A percentile compares a stretch with the other conserved stretches of the same genome.
These are phyloP conservation scores for Dipodomys merriami DNA, from an alignment of 2,113 vertebrate species.

Conservation along the genomic window DNA sequence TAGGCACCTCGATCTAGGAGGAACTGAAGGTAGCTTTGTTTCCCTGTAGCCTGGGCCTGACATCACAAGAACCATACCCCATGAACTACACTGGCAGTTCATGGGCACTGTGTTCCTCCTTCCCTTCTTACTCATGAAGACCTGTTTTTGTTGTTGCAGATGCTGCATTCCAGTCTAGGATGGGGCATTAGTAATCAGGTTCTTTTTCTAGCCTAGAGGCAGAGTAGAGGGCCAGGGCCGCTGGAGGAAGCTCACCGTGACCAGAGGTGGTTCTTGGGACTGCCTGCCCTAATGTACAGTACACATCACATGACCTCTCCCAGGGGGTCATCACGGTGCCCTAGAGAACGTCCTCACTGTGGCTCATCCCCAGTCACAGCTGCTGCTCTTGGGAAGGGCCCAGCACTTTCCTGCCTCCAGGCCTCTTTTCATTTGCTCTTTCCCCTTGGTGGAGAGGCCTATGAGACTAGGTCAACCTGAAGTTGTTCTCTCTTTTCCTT, in stretches of 20 bases:
- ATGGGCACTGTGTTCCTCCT: not conserved
- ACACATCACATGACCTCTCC: not conserved
- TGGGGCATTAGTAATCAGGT: not conserved
- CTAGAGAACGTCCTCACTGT: not conserved
- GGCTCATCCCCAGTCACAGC: not conserved
- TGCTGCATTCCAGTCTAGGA: not conserved
- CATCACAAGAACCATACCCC: not conserved
- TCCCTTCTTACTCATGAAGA: not conserved
- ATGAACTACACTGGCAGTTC: not conserved
- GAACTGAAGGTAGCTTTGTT: not conserved
- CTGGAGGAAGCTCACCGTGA: not conserved
- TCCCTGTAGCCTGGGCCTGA: not conserved
- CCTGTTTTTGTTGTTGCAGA: not conserved
- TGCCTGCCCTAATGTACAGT: not conserved
- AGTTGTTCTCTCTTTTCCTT: not conserved
- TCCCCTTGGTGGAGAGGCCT: not conserved
- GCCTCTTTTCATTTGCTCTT: not conserved
- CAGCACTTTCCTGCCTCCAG: not conserved
- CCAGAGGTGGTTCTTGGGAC: rapidly evolving
- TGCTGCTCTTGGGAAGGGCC: not conserved
- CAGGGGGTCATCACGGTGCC: not conserved
- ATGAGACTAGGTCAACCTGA: not conserved
- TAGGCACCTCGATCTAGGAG: not conserved
- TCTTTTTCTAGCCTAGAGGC: not conserved
- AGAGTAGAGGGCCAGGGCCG: not conserved